Evolutionary conservation across 2,113 vertebrate genomes (phyloP).

Genomic region (Dicentrarchus labrax): DNA sequence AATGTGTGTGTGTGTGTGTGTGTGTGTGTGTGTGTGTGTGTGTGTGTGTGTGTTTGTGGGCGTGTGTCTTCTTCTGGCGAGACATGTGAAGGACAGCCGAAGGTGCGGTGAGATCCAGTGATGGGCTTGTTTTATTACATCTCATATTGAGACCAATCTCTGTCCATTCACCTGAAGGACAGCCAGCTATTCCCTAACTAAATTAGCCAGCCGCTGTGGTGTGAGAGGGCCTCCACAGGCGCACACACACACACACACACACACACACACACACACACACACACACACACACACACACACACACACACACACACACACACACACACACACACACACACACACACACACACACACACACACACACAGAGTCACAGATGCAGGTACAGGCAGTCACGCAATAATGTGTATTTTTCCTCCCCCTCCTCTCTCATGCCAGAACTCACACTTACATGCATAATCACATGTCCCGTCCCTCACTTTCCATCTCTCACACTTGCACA

Average conservation of each 20-base stretch:
- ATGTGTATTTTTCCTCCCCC: conserved; percentile 28
- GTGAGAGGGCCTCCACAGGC: conserved; percentile 65
- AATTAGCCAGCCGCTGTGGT: conserved; percentile 79
- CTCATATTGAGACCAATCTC: conserved; percentile 85
- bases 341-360: conserved; percentile 34
- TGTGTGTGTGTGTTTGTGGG: conserved; percentile 30
- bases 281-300: conserved; percentile 35
- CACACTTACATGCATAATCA: conserved; percentile 54
- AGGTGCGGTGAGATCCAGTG: conserved; percentile 77
- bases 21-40: conserved; percentile 17
- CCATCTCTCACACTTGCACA: conserved; percentile 4
- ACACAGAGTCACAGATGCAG: conserved; percentile 33
- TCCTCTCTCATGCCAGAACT: conserved; percentile 34
- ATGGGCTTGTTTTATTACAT: conserved; percentile 84
- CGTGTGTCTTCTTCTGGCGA: conserved; percentile 40
- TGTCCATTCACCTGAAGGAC: conserved; percentile 84
- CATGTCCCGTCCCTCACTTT: conserved; percentile 31
- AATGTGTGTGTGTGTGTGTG: conserved; percentile 29
- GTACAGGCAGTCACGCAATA: conserved; percentile 56
- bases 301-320: conserved; percentile 29
- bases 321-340: conserved; percentile 28
- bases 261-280: conserved; percentile 31
- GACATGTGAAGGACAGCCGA: conserved; percentile 81
- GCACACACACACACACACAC: conserved; percentile 35
- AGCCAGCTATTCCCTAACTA: conserved; percentile 83